Conservation (phyloP, 2,797 vertebrate species). For the Coilia nasus region DNA sequence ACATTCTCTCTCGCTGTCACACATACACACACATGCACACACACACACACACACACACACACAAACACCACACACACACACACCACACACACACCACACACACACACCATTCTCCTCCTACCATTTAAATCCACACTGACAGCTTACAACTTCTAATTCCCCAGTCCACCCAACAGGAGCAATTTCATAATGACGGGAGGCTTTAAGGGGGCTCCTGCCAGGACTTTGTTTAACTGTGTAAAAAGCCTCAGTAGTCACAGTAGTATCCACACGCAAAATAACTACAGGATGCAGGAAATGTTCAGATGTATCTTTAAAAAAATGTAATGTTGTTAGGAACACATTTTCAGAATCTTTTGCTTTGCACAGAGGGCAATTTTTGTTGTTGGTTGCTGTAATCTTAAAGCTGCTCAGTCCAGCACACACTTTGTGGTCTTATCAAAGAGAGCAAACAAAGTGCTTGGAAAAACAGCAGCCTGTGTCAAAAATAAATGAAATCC, state of each 20-base stretch:
- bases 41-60: no score
- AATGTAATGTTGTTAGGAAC: no score
- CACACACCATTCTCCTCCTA: background rate
- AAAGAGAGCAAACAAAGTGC: background rate
- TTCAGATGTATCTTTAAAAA: background rate
- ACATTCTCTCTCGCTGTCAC: no score
- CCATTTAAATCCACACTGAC: conserved; percentile 47
- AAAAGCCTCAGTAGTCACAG: background rate
- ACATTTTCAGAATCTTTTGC: background rate
- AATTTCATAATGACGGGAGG: conserved; percentile 37
- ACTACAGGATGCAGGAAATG: background rate
- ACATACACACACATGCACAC: no score
- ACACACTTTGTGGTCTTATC: background rate
- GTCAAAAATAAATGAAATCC: conserved; percentile 13
- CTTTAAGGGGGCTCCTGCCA: conserved; percentile 38
- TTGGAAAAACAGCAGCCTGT: conserved; percentile 36
- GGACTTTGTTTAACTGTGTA: conserved; percentile 36
- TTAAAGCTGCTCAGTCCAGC: background rate
- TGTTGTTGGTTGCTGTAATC: background rate
- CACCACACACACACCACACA: background rate
- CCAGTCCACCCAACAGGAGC: conserved; percentile 35
- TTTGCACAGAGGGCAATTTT: background rate
- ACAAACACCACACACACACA: background rate
- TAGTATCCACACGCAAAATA: background rate
- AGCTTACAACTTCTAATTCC: conserved; percentile 35